phyloP scores from a whole-genome alignment of 2,888 invertebrate genomes.

The Cactoblastis cactorum region DNA sequence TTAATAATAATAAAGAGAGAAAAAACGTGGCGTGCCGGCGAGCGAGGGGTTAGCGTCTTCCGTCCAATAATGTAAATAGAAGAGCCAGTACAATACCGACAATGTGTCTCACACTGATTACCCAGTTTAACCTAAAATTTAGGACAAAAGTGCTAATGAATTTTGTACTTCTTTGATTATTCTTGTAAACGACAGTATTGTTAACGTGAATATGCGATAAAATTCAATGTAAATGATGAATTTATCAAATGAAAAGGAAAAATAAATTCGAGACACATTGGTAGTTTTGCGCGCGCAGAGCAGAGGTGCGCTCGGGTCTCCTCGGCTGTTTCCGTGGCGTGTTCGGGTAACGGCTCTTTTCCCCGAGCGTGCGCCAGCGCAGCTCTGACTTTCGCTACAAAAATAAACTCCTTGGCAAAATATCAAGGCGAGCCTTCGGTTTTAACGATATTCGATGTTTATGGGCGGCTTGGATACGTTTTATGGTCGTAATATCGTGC shows the following conservation, averaged over 20 bases:
- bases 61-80: constrained; percentile 60
- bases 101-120: constrained; percentile 33
- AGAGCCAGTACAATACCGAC: constrained; percentile 37
- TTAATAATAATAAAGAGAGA: constrained; percentile 75
- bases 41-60: constrained; percentile 70
- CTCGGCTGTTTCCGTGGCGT: constrained; percentile 55
- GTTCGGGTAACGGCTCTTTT: constrained; percentile 73
- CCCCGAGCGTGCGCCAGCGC: constrained; percentile 44
- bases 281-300: constrained; percentile 44
- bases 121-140: constrained; percentile 14
- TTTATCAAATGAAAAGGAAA: constrained; percentile 19
- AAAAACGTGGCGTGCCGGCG: constrained; percentile 55
- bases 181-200: not conserved
- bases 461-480: constrained; percentile 47
- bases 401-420: constrained; percentile 78
- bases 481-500: constrained; percentile 16
- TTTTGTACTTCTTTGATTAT: constrained; percentile 24
- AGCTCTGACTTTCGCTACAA: constrained; percentile 71
- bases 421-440: constrained; percentile 74
- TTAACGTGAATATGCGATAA: constrained; percentile 27
- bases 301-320: constrained; percentile 41
- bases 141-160: constrained; percentile 9
- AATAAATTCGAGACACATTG: constrained; percentile 34
- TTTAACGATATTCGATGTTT: constrained; percentile 60
- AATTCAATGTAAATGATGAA: constrained; percentile 20